These are phyloP conservation scores for Apeira syringaria DNA, from an alignment of 2,888 invertebrate species.

Conservation along the genomic window DNA sequence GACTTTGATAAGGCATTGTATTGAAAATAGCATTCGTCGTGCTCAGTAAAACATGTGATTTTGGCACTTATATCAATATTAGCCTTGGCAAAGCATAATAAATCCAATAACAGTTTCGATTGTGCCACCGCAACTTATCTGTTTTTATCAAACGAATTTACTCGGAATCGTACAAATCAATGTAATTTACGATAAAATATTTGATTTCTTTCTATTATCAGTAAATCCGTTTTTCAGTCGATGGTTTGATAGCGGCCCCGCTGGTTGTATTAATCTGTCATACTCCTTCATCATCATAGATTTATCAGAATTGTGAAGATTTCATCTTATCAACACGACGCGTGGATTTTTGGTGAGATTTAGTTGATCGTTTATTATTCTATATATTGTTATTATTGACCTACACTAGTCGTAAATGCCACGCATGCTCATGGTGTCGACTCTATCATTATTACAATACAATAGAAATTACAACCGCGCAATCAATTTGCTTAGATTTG, in stretches of 20 bases:
- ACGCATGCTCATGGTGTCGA: too few relatives aligned
- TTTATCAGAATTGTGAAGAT: slow-evolving; percentile 31
- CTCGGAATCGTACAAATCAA: slow-evolving; percentile 63
- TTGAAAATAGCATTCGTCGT: neutral
- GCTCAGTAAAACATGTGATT: neutral
- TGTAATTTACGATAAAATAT: slow-evolving; percentile 75
- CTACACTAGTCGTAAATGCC: too few relatives aligned
- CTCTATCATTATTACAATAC: too few relatives aligned
- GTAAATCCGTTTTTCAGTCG: slow-evolving; percentile 74
- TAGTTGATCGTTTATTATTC: slow-evolving; percentile 11
- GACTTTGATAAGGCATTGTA: slow-evolving; percentile 1
- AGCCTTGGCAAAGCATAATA: slow-evolving; percentile 8
- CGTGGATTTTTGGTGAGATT: slow-evolving; percentile 38
- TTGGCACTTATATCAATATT: neutral
- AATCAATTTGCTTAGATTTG: too few relatives aligned
- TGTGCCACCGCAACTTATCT: slow-evolving; percentile 48
- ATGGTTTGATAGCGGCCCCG: slow-evolving; percentile 66
- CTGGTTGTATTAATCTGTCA: slow-evolving; percentile 53
- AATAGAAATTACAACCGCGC: too few relatives aligned
- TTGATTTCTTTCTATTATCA: slow-evolving; percentile 70
- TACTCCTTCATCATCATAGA: slow-evolving; percentile 33
- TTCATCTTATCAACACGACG: slow-evolving; percentile 42
- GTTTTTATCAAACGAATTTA: slow-evolving; percentile 61
- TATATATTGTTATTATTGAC: neutral
- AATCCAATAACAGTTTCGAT: slow-evolving; percentile 29